phyloP scores from a whole-genome alignment of 2,797 vertebrate genomes.

The Chaetophractus vellerosus region DNA sequence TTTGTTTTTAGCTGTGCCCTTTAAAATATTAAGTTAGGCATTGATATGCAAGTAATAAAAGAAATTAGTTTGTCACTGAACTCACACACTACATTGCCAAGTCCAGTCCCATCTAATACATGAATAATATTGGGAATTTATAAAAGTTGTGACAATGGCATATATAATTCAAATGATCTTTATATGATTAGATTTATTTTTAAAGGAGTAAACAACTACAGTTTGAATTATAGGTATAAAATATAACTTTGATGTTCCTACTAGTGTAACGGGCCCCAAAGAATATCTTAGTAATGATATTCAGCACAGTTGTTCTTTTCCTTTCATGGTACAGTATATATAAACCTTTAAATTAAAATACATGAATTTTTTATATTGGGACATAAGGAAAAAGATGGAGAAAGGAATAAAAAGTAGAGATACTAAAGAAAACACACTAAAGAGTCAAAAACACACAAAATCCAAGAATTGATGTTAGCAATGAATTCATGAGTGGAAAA shows the following conservation, averaged over 20 bases:
- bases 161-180: neutral
- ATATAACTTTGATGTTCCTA: neutral
- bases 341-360: constrained; percentile 38
- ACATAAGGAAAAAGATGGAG: neutral
- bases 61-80: neutral
- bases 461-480: neutral
- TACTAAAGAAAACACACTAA: neutral
- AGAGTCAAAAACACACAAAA: neutral
- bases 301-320: neutral
- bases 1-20: neutral
- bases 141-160: neutral
- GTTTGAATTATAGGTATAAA: neutral
- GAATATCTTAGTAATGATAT: neutral
- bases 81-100: neutral
- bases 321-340: neutral
- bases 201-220: neutral
- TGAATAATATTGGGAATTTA: neutral
- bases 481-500: neutral
- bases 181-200: neutral
- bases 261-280: neutral
- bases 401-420: neutral
- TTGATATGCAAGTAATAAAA: neutral
- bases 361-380: neutral
- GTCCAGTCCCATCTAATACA: neutral
- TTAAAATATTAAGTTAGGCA: neutral